These are phyloP conservation scores for Metaphire vulgaris DNA, from an alignment of 1,140 invertebrate species.

Conservation along the genomic window DNA sequence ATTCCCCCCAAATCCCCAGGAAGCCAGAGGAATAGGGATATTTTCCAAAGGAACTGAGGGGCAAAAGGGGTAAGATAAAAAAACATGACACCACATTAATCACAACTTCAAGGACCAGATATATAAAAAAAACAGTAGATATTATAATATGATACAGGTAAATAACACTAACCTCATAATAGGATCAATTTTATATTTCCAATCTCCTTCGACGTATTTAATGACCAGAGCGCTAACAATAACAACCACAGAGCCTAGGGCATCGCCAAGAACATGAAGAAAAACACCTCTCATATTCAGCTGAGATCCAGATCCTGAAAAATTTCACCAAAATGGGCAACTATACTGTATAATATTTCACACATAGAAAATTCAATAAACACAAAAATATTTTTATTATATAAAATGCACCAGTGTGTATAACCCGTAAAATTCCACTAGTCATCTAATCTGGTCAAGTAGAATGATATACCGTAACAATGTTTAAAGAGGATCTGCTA, in stretches of 20 bases:
- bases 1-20: no score
- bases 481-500: background rate
- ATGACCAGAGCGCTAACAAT: conserved; percentile 79
- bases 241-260: conserved; percentile 88
- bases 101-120: no score
- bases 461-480: background rate
- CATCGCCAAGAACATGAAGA: conserved; percentile 92
- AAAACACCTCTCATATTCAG: conserved; percentile 82
- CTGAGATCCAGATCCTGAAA: conserved; percentile 61
- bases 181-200: conserved; percentile 81
- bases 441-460: background rate
- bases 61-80: no score
- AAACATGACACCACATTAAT: no score
- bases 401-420: no score
- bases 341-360: no score
- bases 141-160: no score
- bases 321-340: conserved; percentile 5
- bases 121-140: no score
- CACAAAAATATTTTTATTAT: background rate
- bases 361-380: background rate
- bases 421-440: no score
- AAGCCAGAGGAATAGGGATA: no score
- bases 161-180: conserved; percentile 69
- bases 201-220: conserved; percentile 73
- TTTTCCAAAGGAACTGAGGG: no score